Percentiles rank a stretch among this genome's conserved stretches.
These are phyloP conservation scores for Netta rufina DNA, from an alignment of 2,797 vertebrate species.

Conservation along the genomic window DNA sequence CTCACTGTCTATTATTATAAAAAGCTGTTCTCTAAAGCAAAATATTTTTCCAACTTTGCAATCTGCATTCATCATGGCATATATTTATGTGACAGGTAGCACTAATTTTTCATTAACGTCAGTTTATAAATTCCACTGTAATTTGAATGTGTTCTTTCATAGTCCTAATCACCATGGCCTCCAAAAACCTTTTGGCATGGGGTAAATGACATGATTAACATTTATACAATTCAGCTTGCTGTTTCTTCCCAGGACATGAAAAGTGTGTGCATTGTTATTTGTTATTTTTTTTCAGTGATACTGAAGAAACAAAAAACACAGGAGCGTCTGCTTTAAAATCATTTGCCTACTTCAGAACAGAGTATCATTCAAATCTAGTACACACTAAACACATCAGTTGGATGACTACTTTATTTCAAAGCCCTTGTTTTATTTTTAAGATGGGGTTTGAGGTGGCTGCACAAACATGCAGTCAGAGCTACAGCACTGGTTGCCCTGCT, in stretches of 20 bases:
- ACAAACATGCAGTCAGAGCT: not conserved
- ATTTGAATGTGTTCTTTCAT: not conserved
- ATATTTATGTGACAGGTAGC: not conserved
- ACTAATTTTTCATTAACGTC: not conserved
- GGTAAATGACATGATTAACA: not conserved
- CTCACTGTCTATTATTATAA: not conserved
- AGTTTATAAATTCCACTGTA: not conserved
- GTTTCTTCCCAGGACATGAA: not conserved
- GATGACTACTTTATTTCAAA: not conserved
- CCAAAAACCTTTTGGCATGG: not conserved
- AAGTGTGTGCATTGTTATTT: not conserved
- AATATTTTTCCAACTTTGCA: not conserved
- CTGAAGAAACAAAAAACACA: not conserved
- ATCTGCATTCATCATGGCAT: not conserved
- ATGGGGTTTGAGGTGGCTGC: not conserved
- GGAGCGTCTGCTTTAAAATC: not conserved
- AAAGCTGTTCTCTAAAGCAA: not conserved
- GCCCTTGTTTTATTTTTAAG: not conserved
- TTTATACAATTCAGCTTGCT: not conserved
- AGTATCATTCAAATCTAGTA: not conserved
- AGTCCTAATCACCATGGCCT: not conserved
- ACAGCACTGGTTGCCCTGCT: rapidly evolving
- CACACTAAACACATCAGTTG: not conserved
- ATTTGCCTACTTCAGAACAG: not conserved
- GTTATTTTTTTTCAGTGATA: not conserved